Base-by-base conservation (phyloP, 2,888 invertebrate species). In the Eristalinus sepulchralis region DNA sequence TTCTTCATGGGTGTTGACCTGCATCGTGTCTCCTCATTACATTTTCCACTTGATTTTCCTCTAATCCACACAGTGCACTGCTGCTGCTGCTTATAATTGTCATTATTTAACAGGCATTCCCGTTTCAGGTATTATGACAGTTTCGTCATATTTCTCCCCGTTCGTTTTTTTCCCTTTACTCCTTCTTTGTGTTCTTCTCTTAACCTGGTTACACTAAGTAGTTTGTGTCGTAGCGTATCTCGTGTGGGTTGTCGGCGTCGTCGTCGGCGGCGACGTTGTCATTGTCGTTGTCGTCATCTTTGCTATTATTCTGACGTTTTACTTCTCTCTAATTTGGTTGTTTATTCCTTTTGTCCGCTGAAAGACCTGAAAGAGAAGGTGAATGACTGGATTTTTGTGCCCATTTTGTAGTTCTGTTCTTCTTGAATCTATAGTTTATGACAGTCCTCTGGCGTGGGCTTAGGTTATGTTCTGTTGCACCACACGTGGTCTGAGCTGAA, bases 1-100 rank as follows among this genome's bases (percentile, higher is more conserved):
- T 78, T 83, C 83, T 83, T 83, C 57, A 79, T 86, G 86, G 79
- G 70, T 86, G 86, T 70, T 78, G 83, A 73, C 64, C 68, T 67
- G 72, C 53, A 63, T 39, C 22, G 17, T 27, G 27, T 57, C 2
- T 39, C 17, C 47, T 47, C 27, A 6, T 47, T 55, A 11, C 33
- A n/a, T 24, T 66, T 76, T 67, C 39, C 47, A 59, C 22, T 53
- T 77, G 33, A 22, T 63, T 66, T 62, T 31, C 33, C 36, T 59
- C n/a, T 36, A 57, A 59, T 68, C 10, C 34, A n/a, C 36, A n/a
- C 27, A 8, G 24, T 62, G 55, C 39, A 55, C 33, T n/a, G 20
- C 67, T 59, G 34, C 57, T 63, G 33, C 53, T 55, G 47, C 20
- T 27, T 31, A 70, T 83, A 75, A 80, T 84, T 81, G 66, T 81